A percentile compares a stretch with the other conserved stretches of the same genome.
These are phyloP conservation scores for Neodon shergylaensis DNA, from an alignment of 2,113 vertebrate genomes.

Conservation along the genomic window DNA sequence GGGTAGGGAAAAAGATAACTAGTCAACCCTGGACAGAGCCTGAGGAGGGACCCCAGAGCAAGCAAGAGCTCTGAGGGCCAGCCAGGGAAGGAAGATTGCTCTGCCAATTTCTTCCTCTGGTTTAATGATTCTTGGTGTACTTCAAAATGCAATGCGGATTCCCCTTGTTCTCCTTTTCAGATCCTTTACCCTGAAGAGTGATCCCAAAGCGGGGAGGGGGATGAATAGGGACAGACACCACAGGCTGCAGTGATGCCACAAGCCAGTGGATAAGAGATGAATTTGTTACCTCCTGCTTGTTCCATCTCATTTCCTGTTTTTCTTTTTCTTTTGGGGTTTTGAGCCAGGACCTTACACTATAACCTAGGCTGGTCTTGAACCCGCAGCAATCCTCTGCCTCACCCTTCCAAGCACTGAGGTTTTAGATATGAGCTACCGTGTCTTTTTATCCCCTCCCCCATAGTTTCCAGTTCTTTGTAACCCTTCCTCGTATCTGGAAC, in stretches of 20 bases:
- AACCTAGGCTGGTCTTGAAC: background rate
- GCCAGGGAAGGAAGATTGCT: background rate
- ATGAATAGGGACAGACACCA: background rate
- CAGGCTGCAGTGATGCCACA: background rate
- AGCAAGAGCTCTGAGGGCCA: accelerated
- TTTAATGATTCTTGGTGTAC: conserved; percentile 10
- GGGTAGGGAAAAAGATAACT: background rate
- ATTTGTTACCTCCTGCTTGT: background rate
- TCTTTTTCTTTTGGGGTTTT: background rate
- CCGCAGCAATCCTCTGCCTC: background rate
- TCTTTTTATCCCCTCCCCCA: background rate
- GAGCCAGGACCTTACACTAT: background rate
- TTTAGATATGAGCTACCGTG: background rate
- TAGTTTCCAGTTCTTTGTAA: background rate
- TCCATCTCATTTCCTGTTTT: background rate
- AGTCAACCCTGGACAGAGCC: background rate
- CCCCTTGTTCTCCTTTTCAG: background rate
- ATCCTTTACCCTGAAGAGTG: background rate
- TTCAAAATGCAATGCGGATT: background rate
- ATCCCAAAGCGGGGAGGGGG: background rate
- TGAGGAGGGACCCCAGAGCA: background rate
- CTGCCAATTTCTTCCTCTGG: background rate
- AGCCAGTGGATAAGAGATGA: background rate
- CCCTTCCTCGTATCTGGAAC: background rate
- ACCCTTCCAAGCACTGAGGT: background rate